Evolutionary conservation across 2,113 vertebrate genomes (phyloP).

Genomic region (Onychostruthus taczanowskii): DNA sequence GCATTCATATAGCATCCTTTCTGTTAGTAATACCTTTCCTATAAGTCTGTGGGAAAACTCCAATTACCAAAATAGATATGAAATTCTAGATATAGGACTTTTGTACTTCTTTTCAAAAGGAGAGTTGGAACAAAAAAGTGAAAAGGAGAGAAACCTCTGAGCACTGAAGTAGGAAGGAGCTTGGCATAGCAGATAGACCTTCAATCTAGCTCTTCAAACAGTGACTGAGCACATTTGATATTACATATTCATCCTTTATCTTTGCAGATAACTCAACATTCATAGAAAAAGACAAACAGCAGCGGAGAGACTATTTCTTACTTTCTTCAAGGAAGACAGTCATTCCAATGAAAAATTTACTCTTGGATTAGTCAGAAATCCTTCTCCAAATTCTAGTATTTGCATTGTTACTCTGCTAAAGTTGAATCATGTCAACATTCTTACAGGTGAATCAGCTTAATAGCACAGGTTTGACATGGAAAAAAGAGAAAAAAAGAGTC

Average conservation of each 20-base stretch:
- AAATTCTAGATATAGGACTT: neutral
- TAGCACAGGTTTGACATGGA: neutral
- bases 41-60: neutral
- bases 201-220: neutral
- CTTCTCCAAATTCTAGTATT: neutral
- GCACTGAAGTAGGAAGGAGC: neutral
- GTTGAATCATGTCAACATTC: neutral
- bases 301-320: neutral
- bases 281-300: neutral
- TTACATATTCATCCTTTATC: neutral
- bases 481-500: neutral
- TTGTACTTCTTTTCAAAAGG: neutral
- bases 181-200: neutral
- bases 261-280: neutral
- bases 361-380: neutral
- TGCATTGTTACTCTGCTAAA: neutral
- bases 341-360: neutral
- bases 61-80: neutral
- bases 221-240: neutral
- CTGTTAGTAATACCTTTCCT: neutral
- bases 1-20: neutral
- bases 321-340: neutral
- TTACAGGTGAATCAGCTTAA: neutral
- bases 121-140: neutral
- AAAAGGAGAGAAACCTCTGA: neutral